Evolutionary conservation across 2,113 vertebrate genomes (phyloP).

Genomic region (Hippolais icterina): DNA sequence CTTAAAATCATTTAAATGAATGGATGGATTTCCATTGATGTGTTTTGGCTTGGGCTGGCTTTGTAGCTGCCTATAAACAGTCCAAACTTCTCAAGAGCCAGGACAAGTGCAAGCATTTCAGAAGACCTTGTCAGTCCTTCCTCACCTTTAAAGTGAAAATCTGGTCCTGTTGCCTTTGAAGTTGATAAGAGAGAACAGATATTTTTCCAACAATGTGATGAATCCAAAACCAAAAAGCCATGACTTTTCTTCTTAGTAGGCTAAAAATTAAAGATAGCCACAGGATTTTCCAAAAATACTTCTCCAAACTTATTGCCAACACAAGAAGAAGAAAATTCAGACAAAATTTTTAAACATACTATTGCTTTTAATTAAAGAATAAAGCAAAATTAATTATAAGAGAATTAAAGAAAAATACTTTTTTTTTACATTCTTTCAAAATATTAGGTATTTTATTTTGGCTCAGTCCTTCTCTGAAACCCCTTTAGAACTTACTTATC

Average conservation of each 20-base stretch:
- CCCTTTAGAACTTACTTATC: not conserved
- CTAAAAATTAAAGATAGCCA: not conserved
- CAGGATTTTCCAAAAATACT: not conserved
- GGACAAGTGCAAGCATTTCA: rapidly evolving
- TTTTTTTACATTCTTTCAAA: not conserved
- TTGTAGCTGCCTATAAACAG: not conserved
- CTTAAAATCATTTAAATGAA: not conserved
- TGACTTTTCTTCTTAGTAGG: not conserved
- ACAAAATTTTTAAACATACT: not conserved
- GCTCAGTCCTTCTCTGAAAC: not conserved
- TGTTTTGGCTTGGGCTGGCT: not conserved
- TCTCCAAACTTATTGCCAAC: not conserved
- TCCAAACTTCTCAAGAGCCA: not conserved
- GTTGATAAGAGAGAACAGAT: not conserved
- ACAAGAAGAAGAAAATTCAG: not conserved
- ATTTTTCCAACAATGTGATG: not conserved
- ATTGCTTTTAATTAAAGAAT: not conserved
- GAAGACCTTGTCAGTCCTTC: not conserved
- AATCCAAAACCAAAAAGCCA: not conserved
- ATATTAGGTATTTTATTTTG: not conserved
- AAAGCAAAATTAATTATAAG: not conserved
- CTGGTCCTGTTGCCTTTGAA: not conserved
- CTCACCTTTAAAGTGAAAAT: not conserved
- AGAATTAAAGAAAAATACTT: not conserved
- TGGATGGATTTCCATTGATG: rapidly evolving